Evolutionary conservation across 2,797 vertebrate species (phyloP).

Genomic region (Melanotaenia trifasciata): DNA sequence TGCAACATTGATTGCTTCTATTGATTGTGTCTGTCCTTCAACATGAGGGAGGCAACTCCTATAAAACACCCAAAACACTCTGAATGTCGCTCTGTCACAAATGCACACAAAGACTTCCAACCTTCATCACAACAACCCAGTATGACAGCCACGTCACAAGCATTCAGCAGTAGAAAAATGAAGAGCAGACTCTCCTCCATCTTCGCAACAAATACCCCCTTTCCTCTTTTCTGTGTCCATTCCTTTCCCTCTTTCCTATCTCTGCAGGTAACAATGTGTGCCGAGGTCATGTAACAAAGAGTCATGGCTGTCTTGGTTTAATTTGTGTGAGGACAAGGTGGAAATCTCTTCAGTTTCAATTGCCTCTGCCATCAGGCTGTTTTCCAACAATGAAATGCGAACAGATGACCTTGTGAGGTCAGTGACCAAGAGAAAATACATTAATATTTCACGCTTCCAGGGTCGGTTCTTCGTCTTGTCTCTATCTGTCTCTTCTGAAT

Average conservation of each 20-base stretch:
- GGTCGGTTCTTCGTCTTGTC: conserved; percentile 34
- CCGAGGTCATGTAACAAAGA: conserved; percentile 71
- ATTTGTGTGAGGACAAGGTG: conserved; percentile 69
- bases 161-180: conserved; percentile 46
- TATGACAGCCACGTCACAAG: conserved; percentile 26
- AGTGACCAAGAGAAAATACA: conserved; percentile 62
- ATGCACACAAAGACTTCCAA: conserved; percentile 6
- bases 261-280: conserved; percentile 64
- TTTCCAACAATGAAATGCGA: conserved; percentile 72
- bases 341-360: conserved; percentile 76
- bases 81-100: conserved; percentile 9
- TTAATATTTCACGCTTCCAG: conserved; percentile 80
- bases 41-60: conserved; percentile 48
- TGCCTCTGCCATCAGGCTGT: conserved; percentile 63
- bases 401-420: conserved; percentile 76
- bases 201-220: conserved; percentile 16
- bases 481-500: conserved; percentile 37
- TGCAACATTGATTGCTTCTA: conserved; percentile 80
- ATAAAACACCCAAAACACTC: conserved; percentile 53
- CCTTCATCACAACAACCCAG: conserved; percentile 23
- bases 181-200: conserved; percentile 28
- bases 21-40: conserved; percentile 82
- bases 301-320: conserved; percentile 63
- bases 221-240: not conserved
- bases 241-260: conserved; percentile 12